These are phyloP conservation scores for Erpetoichthys calabaricus DNA, from an alignment of 2,797 vertebrate species.

Conservation along the genomic window DNA sequence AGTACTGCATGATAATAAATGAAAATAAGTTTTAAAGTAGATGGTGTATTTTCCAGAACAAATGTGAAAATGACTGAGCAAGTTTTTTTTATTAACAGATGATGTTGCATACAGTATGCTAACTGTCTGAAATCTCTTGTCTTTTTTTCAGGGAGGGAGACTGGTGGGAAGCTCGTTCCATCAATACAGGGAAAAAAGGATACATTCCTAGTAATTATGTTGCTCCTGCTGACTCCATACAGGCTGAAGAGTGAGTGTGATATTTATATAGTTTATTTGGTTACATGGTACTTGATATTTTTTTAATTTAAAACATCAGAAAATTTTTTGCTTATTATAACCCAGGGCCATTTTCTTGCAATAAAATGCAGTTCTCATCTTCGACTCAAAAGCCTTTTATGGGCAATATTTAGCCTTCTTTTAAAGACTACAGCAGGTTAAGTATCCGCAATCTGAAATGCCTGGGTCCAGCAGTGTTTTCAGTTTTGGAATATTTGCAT, in stretches of 20 bases:
- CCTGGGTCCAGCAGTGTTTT: no score
- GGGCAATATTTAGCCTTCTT: no score
- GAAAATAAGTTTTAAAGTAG: no score
- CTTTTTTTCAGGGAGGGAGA: constrained; percentile 70
- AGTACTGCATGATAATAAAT: no score
- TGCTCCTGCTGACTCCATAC: constrained; percentile 91
- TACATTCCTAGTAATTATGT: constrained; percentile 97
- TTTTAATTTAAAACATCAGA: constrained; percentile 21
- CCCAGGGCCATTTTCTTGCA: constrained; percentile 20
- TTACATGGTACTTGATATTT: constrained; percentile 30
- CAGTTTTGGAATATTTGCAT: no score
- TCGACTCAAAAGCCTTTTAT: no score
- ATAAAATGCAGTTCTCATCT: not conserved
- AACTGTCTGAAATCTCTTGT: not conserved
- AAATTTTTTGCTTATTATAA: constrained; percentile 18
- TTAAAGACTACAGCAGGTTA: no score
- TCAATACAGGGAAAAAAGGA: constrained; percentile 83
- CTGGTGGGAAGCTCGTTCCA: constrained; percentile 95
- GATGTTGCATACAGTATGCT: not conserved
- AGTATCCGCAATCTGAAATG: no score
- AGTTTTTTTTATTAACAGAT: no score
- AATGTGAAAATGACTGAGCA: no score
- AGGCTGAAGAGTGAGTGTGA: constrained; percentile 84
- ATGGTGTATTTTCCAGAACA: no score
- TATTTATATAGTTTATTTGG: constrained; percentile 12